Evolutionary conservation across 2,113 vertebrate genomes (phyloP), one percentile per base, ranked within the genome.

Genomic region (Entomyzon cyanotis): DNA sequence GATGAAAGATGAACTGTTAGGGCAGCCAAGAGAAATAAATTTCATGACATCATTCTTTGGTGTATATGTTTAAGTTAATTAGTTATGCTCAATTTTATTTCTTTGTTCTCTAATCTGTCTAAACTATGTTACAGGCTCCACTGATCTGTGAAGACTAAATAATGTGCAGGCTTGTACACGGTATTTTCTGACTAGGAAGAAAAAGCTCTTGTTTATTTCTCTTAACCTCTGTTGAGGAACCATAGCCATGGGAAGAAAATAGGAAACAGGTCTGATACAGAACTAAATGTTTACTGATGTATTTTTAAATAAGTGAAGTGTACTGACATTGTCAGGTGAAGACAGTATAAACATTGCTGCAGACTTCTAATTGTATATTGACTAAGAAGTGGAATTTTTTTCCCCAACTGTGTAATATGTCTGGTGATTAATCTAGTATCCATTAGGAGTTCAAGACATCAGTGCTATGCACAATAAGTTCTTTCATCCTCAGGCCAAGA

Each of bases 81-180:
- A 83, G 58, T 84, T 76, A 84, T 74, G 84, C 87, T 85, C 37
- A 60, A 52, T 96, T 89, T 71, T 96, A 63, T 91, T 92, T 85
- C 83, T 94, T 93, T 96, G 80, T 94, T 95, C 71, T 92, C 46
- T 87, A 65, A 89, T 87, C 59, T 91, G 58, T 94, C 58, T 85
- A 74, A 94, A 91, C 83, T 86, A 50, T 69, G 68, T 92, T 95
- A 75, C 85, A 95, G 86, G 76, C 93, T 93, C 74, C 73, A 86
- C 73, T 96, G 89, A 93, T 90, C 89, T 93, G 76, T 89, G 94
- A 90, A 94, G 82, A 74, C 81, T 94, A 92, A 96, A 97, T 75
- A 87, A 92, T 92, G 55, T 94, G 50, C 78, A 76, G 86, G 24
- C 83, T 96, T 92, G 11, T 76, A 65, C 39, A 37, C 0, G 11